Evolutionary conservation across 2,888 invertebrate species (phyloP).

Genomic region (Creontiades dilutus): DNA sequence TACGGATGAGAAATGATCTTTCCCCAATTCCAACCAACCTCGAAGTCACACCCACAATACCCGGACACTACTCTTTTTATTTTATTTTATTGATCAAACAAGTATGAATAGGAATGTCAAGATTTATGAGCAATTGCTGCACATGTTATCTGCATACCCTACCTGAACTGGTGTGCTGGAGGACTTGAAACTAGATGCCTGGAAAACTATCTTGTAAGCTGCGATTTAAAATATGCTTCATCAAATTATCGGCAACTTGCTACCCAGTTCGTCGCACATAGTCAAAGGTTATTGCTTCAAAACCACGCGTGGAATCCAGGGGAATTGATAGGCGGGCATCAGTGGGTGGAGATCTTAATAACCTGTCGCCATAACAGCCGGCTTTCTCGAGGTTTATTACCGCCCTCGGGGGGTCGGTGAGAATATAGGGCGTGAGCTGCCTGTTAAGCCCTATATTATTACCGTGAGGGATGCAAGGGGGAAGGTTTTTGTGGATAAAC

Average conservation of each 20-base stretch:
- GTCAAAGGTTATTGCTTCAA: not conserved
- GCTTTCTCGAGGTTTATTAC: slow-evolving; percentile 29
- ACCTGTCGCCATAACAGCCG: slow-evolving; percentile 19
- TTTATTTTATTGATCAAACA: too few species aligned
- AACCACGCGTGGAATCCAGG: not conserved
- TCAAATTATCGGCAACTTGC: not conserved
- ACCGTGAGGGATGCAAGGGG: not conserved
- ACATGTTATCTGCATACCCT: too few species aligned
- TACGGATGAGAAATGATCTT: too few species aligned
- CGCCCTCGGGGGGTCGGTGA: not conserved
- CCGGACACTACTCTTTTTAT: too few species aligned
- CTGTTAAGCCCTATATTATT: slow-evolving; percentile 15
- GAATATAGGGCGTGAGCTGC: slow-evolving; percentile 28
- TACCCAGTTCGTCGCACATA: slow-evolving; percentile 2
- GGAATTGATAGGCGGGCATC: slow-evolving; percentile 3
- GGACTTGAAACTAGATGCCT: too few species aligned
- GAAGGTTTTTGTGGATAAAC: slow-evolving; percentile 24
- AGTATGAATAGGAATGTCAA: too few species aligned
- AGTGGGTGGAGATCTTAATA: not conserved
- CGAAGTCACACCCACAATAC: too few species aligned
- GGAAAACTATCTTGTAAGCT: too few species aligned
- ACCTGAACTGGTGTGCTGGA: too few species aligned
- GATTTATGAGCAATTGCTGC: too few species aligned
- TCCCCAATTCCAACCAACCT: too few species aligned
- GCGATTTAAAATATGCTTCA: too few species aligned